Evolutionary conservation across 2,113 vertebrate genomes (phyloP).

Genomic region (Callipepla squamata): DNA sequence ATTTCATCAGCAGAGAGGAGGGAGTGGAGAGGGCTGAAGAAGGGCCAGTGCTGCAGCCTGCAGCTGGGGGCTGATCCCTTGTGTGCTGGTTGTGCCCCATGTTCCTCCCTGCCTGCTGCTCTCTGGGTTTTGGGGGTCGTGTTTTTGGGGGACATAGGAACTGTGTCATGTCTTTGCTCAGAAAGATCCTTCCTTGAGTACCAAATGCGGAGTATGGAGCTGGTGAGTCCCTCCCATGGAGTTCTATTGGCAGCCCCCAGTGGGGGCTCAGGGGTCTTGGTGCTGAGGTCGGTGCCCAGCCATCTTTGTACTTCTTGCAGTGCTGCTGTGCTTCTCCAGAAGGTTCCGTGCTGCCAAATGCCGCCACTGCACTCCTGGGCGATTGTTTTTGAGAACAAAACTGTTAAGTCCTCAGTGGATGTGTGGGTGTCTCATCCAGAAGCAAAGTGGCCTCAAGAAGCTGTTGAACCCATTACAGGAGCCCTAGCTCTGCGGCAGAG

Average conservation of each 20-base stretch:
- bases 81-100: rapidly evolving
- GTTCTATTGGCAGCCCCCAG: neutral
- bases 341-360: neutral
- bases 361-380: neutral
- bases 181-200: neutral
- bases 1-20: neutral
- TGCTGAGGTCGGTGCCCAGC: neutral
- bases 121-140: rapidly evolving
- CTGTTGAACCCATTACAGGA: neutral
- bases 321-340: neutral
- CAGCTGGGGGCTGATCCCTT: rapidly evolving
- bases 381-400: slow-evolving; percentile 26
- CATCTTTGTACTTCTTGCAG: neutral
- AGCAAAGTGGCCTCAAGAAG: slow-evolving; percentile 7
- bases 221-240: neutral
- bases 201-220: neutral
- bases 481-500: neutral
- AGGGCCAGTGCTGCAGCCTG: neutral
- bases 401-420: slow-evolving; percentile 4
- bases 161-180: neutral
- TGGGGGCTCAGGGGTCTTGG: neutral
- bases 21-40: rapidly evolving
- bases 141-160: neutral
- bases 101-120: rapidly evolving
- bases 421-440: neutral